Evolutionary conservation across 2,113 vertebrate genomes (phyloP), one percentile per base, ranked within the genome.

Genomic region (Percopsis transmontana): DNA sequence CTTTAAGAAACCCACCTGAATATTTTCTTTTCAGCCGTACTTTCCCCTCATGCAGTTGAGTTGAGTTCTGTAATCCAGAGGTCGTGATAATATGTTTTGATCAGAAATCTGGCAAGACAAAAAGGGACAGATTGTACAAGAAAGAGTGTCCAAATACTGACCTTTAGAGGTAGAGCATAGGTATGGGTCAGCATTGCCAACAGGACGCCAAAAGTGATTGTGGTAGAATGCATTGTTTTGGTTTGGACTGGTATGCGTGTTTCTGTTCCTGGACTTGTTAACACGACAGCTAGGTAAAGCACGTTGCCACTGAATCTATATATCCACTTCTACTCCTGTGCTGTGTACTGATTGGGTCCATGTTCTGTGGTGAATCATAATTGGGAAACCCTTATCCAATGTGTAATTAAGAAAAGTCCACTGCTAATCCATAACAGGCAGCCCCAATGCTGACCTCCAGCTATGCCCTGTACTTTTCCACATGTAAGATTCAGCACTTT

Each of bases 1-100:
- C 40, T 62, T 56, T n/a, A 1, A 58, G 21, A 10, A 41, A 19
- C 77, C 38, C 61, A 91, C 91, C 92, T 71, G 90, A 85, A 65
- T 80, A 87, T 78, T 76, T 80, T 69, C 90, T 87, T 76, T 78
- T 92, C 16, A 79, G n/a, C 50, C 91, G 83, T 14, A 70, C 19
- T 64, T 80, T 91, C 5, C 71, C 77, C 16, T 88, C 85, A 15
- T 83, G 67, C 11, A 65, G 50, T 55, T 23, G 64, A 33, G 90
- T 88, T 1, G 90, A 80, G 70, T 92, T 93, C 92, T 93, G 75
- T 38, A 40, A 72, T 13, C 18, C 19, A 70, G 66, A 76, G 19
- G 2, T 33, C 38, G 74, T 21, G 1, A 53, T 33, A 42, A 38
- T 20, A 24, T 14, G 21, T 10, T 27, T 56, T 13, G 16, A 1